Percentiles rank a stretch among this genome's conserved stretches.
Conservation (phyloP, 2,113 vertebrate species). For the Daubentonia madagascariensis region DNA sequence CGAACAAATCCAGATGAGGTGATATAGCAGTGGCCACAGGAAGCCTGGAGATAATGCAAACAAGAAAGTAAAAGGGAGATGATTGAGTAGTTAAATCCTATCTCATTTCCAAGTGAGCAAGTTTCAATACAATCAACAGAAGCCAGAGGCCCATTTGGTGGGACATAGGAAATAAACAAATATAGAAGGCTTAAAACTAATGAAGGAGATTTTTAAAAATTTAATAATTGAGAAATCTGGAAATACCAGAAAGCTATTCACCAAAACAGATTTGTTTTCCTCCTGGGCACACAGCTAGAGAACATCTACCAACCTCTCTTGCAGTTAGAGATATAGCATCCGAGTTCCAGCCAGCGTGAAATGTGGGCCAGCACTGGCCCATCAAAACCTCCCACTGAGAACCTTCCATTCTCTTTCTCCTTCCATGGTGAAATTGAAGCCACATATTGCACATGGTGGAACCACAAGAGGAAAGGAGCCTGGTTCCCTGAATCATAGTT, state of each 20-base stretch:
- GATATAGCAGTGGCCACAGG: background rate
- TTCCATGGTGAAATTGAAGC: background rate
- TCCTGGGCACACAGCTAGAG: background rate
- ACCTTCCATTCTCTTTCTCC: background rate
- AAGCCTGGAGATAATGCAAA: background rate
- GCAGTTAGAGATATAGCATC: background rate
- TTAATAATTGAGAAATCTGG: background rate
- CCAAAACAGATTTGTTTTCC: background rate
- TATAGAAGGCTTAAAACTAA: constrained; percentile 6
- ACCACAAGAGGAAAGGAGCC: background rate
- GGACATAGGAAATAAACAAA: background rate
- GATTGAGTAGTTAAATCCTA: background rate
- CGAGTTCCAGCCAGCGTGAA: background rate
- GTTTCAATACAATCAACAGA: background rate
- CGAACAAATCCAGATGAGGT: background rate
- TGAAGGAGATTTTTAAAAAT: background rate
- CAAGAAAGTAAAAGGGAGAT: background rate
- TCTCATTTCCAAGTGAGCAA: background rate
- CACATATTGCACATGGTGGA: rapidly evolving
- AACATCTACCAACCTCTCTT: background rate
- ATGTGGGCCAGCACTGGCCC: background rate
- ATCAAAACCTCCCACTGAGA: background rate
- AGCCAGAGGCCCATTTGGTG: background rate
- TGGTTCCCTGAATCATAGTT: background rate
- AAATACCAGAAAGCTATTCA: background rate